Base-by-base conservation (phyloP, 1,140 invertebrate genomes). In the Neodiprion fabricii region DNA sequence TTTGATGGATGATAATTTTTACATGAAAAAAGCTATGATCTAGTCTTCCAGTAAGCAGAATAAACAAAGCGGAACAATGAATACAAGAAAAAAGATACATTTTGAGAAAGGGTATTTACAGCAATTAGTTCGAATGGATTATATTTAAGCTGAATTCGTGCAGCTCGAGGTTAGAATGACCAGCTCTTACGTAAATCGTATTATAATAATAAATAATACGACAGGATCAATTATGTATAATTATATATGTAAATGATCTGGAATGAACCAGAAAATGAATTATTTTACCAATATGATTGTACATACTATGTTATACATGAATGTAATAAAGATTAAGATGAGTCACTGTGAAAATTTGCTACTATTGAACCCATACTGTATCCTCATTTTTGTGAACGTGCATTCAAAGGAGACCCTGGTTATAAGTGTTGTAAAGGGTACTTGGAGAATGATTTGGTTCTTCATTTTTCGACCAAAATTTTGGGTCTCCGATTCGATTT, bases 31-130 rank as follows among this genome's bases (percentile, higher is more conserved):
- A 61, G 53, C 11, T 82, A 73, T 83, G 81, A 84, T 84, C 82
- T 84, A 84, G 82, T 84, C 82, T 84, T 84, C 82, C 82, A 81
- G 72, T 71, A 4, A 40, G 70, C 78, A 80, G 74, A 77, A 79
- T 67, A 40, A 53, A 76, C 67, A 71, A 66, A 71, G 65, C 48
- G 69, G 21, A 23, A 66, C 11, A 11, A 50, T 40, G 9, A 61
- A 7, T 67, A 17, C 50, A n/a, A 76, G 65, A 21, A 14, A 53
- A 69, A 70, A 74, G 7, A 75, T 61, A 75, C 14, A 75, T 76
- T 47, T 69, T 61, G n/a, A 61, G 5, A 5, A 61, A 61, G 11
- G 4, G 53, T 14, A 14, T 61, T 12, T 5, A 9, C 9, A 12
- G 53, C 11, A 17, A 40, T 40, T 40, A 4, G 28, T 40, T 40